Evolutionary conservation across 2,113 vertebrate species (phyloP), one percentile per base, ranked within the genome.

Genomic region (Dascyllus trimaculatus): DNA sequence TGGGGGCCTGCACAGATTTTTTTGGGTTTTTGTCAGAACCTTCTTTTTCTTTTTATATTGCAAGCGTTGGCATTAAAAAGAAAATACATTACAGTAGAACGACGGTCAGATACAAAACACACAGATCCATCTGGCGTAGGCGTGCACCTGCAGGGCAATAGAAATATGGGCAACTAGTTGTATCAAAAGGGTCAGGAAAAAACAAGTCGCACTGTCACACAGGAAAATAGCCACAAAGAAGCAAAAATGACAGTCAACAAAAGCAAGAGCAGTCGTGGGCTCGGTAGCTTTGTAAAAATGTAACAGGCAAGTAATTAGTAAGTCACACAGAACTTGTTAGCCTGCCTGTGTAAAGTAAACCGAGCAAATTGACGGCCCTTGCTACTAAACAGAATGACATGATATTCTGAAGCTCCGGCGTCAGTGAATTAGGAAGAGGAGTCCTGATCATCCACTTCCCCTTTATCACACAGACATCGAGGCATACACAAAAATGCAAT

Each of bases 221-320:
- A 17, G 25, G 21, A 35, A 70, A 58, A 45, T 8, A 62, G 24
- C 22, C 19, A 32, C 15, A 43, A 18, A 10, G 58, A 26, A 53
- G 29, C 61, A 62, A 74, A 72, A 71, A 71, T 5, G 43, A 35
- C 63, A 13, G 63, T 13, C 35, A 75, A 62, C 11, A 45, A 5
- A 77, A 78, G 40, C 19, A 45, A 29, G 26, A 62, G 35, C 61
- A 58, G 58, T 26, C 52, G 0, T 17, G 56, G 21, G 49, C 61
- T 64, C 3, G 2, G 61, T 48, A 46, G 52, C 68, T 38, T 29
- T 58, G 29, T 58, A 49, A 66, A 43, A 64, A 67, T 45, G 80
- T 7, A 79, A 73, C 21, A 61, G 24, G 59, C 69, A 71, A 82
- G 22, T 86, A 76, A 84, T 84, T 64, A 77, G 43, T 25, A 64